Percentiles rank a stretch among this genome's conserved stretches.
Conservation (phyloP, 2,888 invertebrate species). For the Tetragnatha montana region DNA sequence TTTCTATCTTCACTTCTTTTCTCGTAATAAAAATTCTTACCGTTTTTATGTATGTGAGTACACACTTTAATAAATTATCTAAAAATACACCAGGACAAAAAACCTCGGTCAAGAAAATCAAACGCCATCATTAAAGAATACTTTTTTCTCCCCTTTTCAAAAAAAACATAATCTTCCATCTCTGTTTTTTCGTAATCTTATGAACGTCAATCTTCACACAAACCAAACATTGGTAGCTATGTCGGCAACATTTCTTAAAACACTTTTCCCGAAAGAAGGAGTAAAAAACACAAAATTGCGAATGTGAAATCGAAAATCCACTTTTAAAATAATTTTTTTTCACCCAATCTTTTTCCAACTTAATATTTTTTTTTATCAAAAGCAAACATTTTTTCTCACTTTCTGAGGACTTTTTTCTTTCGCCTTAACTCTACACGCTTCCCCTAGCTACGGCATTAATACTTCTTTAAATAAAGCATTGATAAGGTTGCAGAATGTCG, state of each 20-base stretch:
- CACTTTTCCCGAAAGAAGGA: not conserved
- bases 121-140: not conserved
- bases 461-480: slow-evolving; percentile 45
- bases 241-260: not conserved
- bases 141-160: not conserved
- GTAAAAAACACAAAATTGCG: not conserved
- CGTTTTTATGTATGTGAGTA: too few species aligned
- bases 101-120: not conserved
- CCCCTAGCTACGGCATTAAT: slow-evolving; percentile 31
- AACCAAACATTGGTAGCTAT: not conserved
- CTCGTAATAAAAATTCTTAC: too few species aligned
- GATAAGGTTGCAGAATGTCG: slow-evolving; percentile 43
- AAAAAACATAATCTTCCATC: not conserved
- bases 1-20: too few species aligned
- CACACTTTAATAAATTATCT: not conserved
- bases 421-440: not conserved
- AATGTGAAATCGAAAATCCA: slow-evolving; percentile 16
- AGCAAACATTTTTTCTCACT: slow-evolving; percentile 41
- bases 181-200: not conserved
- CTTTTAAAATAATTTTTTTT: slow-evolving; percentile 22
- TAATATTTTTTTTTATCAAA: slow-evolving; percentile 28
- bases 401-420: not conserved
- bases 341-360: not conserved
- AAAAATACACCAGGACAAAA: not conserved
- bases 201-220: slow-evolving; percentile 3